phyloP scores from a whole-genome alignment of 2,797 vertebrate species.

The Sebastes cheni region DNA sequence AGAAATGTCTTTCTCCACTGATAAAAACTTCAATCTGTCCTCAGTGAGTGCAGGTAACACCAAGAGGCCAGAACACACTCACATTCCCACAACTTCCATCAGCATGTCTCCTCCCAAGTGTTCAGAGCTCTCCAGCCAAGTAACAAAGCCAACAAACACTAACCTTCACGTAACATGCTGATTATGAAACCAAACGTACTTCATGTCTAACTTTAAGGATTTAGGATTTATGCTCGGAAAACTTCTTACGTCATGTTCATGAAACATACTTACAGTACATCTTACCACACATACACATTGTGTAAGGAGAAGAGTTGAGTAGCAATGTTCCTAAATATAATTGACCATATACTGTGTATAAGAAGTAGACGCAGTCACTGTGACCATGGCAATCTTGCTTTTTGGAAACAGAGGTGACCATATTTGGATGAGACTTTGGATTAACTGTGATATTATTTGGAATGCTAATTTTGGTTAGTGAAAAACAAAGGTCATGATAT shows the following conservation, averaged over 20 bases:
- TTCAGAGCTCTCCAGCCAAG: neutral
- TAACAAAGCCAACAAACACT: neutral
- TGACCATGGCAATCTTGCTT: too few species aligned
- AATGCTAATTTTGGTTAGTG: too few species aligned
- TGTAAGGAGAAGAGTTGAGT: neutral
- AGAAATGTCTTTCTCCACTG: conserved; percentile 17
- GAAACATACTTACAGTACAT: neutral
- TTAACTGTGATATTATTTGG: too few species aligned
- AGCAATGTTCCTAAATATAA: neutral
- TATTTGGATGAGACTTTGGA: too few species aligned
- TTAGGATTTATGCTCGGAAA: neutral
- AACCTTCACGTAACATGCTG: neutral
- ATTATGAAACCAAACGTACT: conserved; percentile 10
- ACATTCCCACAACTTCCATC: conserved; percentile 18
- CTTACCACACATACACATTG: neutral
- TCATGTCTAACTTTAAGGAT: neutral
- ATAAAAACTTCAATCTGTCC: conserved; percentile 26
- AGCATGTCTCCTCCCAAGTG: neutral
- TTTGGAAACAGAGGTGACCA: too few species aligned
- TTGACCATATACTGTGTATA: neutral
- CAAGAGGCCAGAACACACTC: conserved; percentile 1
- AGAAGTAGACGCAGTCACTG: neutral
- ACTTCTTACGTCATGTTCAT: neutral
- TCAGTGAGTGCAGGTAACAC: conserved; percentile 20
- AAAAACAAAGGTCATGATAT: too few species aligned